Base-by-base conservation (phyloP, 2,797 vertebrate species). In the Pipistrellus pipistrellus region DNA sequence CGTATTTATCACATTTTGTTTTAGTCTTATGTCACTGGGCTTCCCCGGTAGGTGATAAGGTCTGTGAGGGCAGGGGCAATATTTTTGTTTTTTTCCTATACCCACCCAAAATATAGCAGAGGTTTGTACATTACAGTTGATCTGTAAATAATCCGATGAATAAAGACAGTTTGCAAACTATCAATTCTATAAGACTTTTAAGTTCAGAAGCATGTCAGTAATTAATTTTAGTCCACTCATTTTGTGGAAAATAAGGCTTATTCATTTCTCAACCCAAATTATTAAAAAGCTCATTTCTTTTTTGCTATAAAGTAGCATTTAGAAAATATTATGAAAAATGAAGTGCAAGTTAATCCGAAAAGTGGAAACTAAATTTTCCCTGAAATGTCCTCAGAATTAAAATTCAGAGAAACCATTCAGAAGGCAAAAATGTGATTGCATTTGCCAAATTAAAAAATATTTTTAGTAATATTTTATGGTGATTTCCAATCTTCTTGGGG, bases 301-400 rank as follows among this genome's bases (percentile, higher is more conserved):
- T 84, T 77, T 82, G 64, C 35, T 80, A 41, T 82, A 92, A 94
- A 80, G 71, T 62, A 88, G 44, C 11, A 90, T 53, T 96, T 91
- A 78, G 89, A 90, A 91, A 90, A 95, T 92, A n/a, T 90, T 88
- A 77, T 90, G 53, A 93, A 88, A 93, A 95, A 90, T 88, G 85
- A 94, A 96, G 66, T 90, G 32, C 6, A 86, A 93, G 72, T 81
- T 96, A 92, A 96, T 93, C 78, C 93, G 86, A 73, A 55, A 92
- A 82, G 25, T 73, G 20, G 75, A 94, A 96, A 95, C 88, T 87
- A 90, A 93, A 94, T 59, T 95, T 95, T 93, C 80, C 53, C 85
- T 86, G 76, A 95, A 96, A 85, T 94, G 59, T 78, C 23, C 64
- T 85, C 64, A 84, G 82, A 85, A 92, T 46, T 76, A 96, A 81